A percentile compares a stretch with the other conserved stretches of the same genome.
Conservation (phyloP, 2,113 vertebrate species). For the Peromyscus polionotus region DNA sequence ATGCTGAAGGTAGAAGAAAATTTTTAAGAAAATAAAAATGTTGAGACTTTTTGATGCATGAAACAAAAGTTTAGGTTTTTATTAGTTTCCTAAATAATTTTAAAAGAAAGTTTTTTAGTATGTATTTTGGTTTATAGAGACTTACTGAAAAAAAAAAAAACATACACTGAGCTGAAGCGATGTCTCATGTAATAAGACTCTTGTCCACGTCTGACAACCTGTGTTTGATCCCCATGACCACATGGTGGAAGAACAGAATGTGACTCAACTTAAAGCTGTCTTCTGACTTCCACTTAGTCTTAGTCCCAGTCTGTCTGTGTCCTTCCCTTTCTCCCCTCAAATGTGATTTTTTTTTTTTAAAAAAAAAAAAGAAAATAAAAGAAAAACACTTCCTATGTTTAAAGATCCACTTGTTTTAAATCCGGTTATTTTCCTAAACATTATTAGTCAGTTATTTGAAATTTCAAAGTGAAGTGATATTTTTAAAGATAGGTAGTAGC, state of each 20-base stretch:
- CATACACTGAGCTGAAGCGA: neutral
- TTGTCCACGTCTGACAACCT: neutral
- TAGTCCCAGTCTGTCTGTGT: neutral
- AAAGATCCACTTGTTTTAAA: neutral
- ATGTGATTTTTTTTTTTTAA: neutral
- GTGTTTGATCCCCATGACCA: neutral
- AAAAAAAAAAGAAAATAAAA: neutral
- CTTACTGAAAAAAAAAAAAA: neutral
- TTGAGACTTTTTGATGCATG: neutral
- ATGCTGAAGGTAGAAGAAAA: neutral
- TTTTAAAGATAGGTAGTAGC: slow-evolving; percentile 1
- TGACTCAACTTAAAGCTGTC: neutral
- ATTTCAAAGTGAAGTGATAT: slow-evolving; percentile 37
- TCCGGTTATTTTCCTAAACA: neutral
- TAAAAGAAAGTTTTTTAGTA: neutral
- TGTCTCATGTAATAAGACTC: neutral
- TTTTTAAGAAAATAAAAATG: slow-evolving; percentile 37
- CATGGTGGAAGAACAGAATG: neutral
- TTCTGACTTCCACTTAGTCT: neutral
- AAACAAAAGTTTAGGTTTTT: neutral
- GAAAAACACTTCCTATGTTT: slow-evolving; percentile 1
- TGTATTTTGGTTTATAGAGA: slow-evolving; percentile 23
- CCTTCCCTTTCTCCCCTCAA: neutral
- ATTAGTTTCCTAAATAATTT: slow-evolving; percentile 15
- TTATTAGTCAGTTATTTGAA: slow-evolving; percentile 44